Conservation (phyloP, 1,140 invertebrate species). For the Ylistrum balloti region DNA sequence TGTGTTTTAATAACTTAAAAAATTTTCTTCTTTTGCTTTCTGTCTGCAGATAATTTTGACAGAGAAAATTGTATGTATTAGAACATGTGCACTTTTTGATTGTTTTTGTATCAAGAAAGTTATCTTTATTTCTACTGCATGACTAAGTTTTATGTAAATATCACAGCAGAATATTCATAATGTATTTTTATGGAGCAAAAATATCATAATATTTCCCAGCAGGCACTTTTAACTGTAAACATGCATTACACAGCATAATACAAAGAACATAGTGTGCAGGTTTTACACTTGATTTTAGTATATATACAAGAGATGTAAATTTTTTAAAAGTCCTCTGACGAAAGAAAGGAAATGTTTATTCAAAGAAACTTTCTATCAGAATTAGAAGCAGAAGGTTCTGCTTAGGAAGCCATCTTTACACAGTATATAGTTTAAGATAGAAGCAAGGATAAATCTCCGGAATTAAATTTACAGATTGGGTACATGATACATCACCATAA, state of each 20-base stretch:
- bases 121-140: slow-evolving; percentile 22
- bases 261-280: neutral
- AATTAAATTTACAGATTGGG: neutral
- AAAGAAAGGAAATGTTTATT: neutral
- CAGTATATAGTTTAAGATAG: neutral
- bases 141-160: neutral
- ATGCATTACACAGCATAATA: neutral
- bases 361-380: neutral
- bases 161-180: neutral
- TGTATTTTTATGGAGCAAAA: slow-evolving; percentile 6
- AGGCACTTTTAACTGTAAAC: neutral
- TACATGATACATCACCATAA: slow-evolving; percentile 22
- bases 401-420: neutral
- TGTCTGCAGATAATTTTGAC: slow-evolving; percentile 34
- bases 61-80: neutral
- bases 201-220: neutral
- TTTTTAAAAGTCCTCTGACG: neutral
- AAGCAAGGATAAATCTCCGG: neutral
- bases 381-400: neutral
- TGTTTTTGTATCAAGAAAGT: neutral
- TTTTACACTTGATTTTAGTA: neutral
- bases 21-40: neutral
- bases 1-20: neutral
- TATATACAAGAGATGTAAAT: neutral
- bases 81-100: neutral